Conservation (phyloP, 1,140 invertebrate genomes). For the Atopsyche davidsoni region DNA sequence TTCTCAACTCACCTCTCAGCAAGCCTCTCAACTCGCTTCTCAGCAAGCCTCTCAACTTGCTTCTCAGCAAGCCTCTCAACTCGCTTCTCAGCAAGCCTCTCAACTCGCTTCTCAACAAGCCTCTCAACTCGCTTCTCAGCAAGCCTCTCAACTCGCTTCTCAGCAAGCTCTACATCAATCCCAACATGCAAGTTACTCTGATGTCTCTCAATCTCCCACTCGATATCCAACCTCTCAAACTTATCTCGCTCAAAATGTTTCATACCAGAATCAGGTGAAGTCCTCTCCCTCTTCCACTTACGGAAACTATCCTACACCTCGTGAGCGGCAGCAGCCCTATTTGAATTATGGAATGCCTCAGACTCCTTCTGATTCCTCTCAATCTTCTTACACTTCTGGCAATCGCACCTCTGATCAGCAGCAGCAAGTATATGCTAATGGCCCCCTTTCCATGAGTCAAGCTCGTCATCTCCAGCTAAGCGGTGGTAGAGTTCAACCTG, state of each 20-base stretch:
- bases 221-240: not conserved
- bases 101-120: no score
- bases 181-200: not conserved
- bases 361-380: conserved; percentile 33
- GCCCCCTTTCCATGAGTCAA: conserved; percentile 30
- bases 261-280: conserved; percentile 20
- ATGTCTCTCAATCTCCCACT: not conserved
- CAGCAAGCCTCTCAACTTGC: no score
- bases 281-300: conserved; percentile 15
- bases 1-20: no score
- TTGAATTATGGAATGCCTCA: conserved; percentile 23
- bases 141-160: no score
- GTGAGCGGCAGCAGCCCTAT: conserved; percentile 1
- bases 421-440: conserved; percentile 34
- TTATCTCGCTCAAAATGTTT: not conserved
- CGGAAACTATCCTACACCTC: not conserved
- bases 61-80: no score
- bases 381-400: not conserved
- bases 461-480: conserved; percentile 34
- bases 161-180: conserved; percentile 7
- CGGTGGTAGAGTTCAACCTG: conserved; percentile 19
- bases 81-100: no score
- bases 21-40: no score
- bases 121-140: no score
- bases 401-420: conserved; percentile 29